These are phyloP conservation scores for Dunckerocampus dactyliophorus DNA, from an alignment of 2,113 vertebrate species.

Conservation along the genomic window DNA sequence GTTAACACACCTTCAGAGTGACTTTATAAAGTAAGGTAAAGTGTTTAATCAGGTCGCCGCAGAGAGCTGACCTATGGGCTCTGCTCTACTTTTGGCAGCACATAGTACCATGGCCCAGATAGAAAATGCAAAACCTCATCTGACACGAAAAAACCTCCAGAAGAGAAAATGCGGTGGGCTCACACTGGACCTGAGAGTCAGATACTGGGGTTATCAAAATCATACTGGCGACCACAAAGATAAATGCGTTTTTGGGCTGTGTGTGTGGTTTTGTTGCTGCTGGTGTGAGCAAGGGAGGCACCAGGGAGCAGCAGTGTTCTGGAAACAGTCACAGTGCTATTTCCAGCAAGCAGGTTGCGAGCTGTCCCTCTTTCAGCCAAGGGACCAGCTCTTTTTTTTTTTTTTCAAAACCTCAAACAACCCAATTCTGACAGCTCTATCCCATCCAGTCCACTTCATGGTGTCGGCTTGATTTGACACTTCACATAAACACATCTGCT, in stretches of 20 bases:
- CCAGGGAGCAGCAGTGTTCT: constrained; percentile 56
- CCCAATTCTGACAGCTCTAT: constrained; percentile 57
- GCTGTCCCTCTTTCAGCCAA: constrained; percentile 71
- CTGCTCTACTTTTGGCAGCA: constrained; percentile 58
- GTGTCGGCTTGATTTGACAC: not conserved
- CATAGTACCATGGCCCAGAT: constrained; percentile 61
- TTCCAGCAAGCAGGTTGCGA: constrained; percentile 77
- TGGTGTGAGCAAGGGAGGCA: constrained; percentile 38
- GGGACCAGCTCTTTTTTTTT: constrained; percentile 55
- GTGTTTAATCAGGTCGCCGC: constrained; percentile 55
- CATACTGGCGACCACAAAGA: constrained; percentile 4
- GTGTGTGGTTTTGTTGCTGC: constrained; percentile 27
- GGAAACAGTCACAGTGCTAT: constrained; percentile 74
- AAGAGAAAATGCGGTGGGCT: constrained; percentile 13
- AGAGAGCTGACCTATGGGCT: constrained; percentile 58
- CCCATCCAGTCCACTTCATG: constrained; percentile 42
- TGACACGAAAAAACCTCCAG: constrained; percentile 7
- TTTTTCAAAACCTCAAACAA: constrained; percentile 58
- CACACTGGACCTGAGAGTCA: not conserved
- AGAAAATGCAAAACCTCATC: constrained; percentile 15
- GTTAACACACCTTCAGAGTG: constrained; percentile 37
- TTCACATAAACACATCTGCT: too few species aligned
- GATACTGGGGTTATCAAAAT: constrained; percentile 4
- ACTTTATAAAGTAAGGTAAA: constrained; percentile 51
- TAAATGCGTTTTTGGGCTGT: not conserved